A percentile compares a stretch with the other conserved stretches of the same genome.
These are phyloP conservation scores for Microctonus hyperodae DNA, from an alignment of 2,888 invertebrate species.

Conservation along the genomic window DNA sequence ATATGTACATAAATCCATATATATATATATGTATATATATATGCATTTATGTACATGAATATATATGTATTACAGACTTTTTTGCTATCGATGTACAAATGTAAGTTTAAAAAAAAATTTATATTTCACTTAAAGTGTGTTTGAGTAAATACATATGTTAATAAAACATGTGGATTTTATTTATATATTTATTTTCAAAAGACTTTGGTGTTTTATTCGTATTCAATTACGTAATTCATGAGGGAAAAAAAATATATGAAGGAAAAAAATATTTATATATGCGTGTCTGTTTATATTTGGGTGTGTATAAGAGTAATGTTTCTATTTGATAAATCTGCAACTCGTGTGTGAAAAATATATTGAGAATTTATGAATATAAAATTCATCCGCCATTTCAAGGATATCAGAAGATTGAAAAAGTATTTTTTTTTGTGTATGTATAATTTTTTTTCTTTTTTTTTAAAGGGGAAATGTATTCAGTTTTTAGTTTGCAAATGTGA, in stretches of 20 bases:
- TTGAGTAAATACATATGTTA: background rate
- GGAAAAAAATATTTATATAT: no score
- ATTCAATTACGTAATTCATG: background rate
- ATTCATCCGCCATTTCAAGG: conserved; percentile 11
- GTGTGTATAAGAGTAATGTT: no score
- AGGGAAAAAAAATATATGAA: no score
- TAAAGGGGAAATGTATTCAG: no score
- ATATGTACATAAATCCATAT: no score
- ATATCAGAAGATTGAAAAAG: background rate
- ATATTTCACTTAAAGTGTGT: conserved; percentile 1
- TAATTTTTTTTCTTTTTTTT: no score
- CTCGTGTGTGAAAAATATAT: background rate
- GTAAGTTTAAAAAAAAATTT: conserved; percentile 9
- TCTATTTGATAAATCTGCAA: no score
- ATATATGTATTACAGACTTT: background rate
- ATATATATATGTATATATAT: background rate
- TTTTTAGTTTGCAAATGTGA: no score
- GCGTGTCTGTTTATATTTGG: no score
- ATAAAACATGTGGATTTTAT: background rate
- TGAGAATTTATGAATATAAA: background rate
- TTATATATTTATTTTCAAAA: background rate
- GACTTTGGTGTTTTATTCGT: background rate
- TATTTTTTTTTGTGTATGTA: background rate
- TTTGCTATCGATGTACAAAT: conserved; percentile 3
- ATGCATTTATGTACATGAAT: no score